Base-by-base conservation (phyloP, 2,888 invertebrate species). In the Nomada ruficornis region DNA sequence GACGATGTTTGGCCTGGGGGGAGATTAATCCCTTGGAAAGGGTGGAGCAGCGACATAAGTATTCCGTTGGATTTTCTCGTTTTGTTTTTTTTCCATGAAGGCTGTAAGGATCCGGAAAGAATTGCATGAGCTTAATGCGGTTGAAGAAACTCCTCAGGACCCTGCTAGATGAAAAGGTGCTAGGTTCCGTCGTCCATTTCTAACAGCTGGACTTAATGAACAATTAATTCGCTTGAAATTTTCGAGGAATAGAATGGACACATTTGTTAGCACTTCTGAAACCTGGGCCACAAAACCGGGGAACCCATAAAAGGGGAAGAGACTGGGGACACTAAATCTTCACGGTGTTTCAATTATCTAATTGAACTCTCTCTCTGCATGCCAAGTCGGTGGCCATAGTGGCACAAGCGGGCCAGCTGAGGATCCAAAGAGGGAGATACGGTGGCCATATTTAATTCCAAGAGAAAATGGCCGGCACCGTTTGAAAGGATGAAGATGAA, bases 331-430 rank as follows among this genome's bases (percentile, higher is more conserved):
- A 20, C 44, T 64, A 20, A 64, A 47, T 64, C 54, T 64, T 55
- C 64, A 44, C 44, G 55, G 55, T n/a, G 64, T 64, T 73, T 73
- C 64, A 73, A 73, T 73, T 73, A 73, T 64, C 72, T 47, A 44
- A 70, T 71, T 76, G 75, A 62, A 76, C 50, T 36, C 29, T 11
- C n/a, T 52, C 52, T 36, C 2, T n/a, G 36, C 69, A 44, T 42
- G 29, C 69, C 47, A 42, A 69, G 69, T 60, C 36, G n/a, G 59
- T 36, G 47, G 55, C 42, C 23, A 15, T 67, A 23, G 10, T 10
- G 18, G 20, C 36, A 15, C 2, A 42, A 57, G 52, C 59, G n/a
- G 64, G 42, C 54, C 18, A 20, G 13, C 62, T 18, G 5, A 11
- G 29, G 29, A 13, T 47, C 47, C 42, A 26, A 9, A 13, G 26